Base-by-base conservation (phyloP, 1,140 invertebrate genomes). In the Pachyrhynchus sulphureomaculatus region DNA sequence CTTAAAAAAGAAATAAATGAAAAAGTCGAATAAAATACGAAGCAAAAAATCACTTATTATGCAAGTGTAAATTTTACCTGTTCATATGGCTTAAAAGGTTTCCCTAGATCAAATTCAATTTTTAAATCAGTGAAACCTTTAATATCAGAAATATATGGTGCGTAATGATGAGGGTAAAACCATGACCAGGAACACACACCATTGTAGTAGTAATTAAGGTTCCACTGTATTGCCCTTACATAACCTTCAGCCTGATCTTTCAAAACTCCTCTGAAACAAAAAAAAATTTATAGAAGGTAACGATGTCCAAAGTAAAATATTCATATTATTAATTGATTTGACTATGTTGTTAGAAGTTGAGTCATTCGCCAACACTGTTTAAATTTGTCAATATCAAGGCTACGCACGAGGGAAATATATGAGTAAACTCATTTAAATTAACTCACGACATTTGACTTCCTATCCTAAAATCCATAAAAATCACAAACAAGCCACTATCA, bases 181-280 rank as follows among this genome's bases (percentile, higher is more conserved):
- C 96, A 99, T 17, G 92, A 93, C 96, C 96, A 99, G 1, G 93
- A 96, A 26, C 89, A 89, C 42, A 95, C 93, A 20, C 96, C 96
- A 67, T 95, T 88, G 77, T 96, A 99, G 76, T 99, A 99, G 77
- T 99, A 99, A 72, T 90, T 83, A 3, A 99, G 79, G 72, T 95
- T 95, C 96, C 96, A 99, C 70, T 99, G 96, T 53, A 99, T 87
- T 0, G 93, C 95, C 51, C 85, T 80, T 5, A 99, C 88, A 76
- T 98, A 99, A 42, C 90, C 87, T 72, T 88, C 84, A 1, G 90
- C 91, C 77, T 96, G 90, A n/a, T 86, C 83, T 42, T 82, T 77
- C 64, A 96, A 73, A 9, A 92, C 86, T 64, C 91, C 86, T 1
- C 89, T 91, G 65, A 55, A 79, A 77, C 58, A 53, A 68, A 51